Conservation (phyloP, 2,888 invertebrate genomes). For the Siphlonurus alternatus region DNA sequence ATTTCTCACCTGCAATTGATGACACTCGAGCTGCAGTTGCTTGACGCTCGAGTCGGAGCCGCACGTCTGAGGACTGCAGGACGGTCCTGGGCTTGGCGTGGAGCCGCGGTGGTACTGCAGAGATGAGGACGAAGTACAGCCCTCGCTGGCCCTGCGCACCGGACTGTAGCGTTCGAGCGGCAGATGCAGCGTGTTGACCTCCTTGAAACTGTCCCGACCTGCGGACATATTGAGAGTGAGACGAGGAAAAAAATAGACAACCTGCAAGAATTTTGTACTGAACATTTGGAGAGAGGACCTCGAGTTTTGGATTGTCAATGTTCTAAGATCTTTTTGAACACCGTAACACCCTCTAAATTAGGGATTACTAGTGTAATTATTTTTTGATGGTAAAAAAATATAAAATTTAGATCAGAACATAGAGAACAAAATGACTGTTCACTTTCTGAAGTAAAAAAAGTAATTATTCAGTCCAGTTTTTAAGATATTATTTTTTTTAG, state of each 20-base stretch:
- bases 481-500: no score
- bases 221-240: conserved; percentile 16
- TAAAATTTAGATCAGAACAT: no score
- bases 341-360: no score
- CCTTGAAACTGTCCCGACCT: conserved; percentile 39
- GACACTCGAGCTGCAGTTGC: conserved; percentile 61
- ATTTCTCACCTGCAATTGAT: conserved; percentile 47
- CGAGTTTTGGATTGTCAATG: conserved; percentile 9
- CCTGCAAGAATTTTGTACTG: conserved; percentile 6
- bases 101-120: conserved; percentile 22
- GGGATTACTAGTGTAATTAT: no score
- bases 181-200: conserved; percentile 32
- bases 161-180: conserved; percentile 71
- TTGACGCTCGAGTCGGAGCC: conserved; percentile 25
- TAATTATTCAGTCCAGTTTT: no score
- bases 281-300: conserved; percentile 11
- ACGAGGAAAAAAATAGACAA: conserved; percentile 11
- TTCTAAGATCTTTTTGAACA: no score
- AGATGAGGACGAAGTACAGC: conserved; percentile 29
- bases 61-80: conserved; percentile 14
- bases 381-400: no score
- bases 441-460: no score
- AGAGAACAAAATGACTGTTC: no score
- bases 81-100: conserved; percentile 31
- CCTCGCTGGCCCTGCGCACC: conserved; percentile 77